Base-by-base conservation (phyloP, 1,140 invertebrate genomes). In the Andricus grossulariae region DNA sequence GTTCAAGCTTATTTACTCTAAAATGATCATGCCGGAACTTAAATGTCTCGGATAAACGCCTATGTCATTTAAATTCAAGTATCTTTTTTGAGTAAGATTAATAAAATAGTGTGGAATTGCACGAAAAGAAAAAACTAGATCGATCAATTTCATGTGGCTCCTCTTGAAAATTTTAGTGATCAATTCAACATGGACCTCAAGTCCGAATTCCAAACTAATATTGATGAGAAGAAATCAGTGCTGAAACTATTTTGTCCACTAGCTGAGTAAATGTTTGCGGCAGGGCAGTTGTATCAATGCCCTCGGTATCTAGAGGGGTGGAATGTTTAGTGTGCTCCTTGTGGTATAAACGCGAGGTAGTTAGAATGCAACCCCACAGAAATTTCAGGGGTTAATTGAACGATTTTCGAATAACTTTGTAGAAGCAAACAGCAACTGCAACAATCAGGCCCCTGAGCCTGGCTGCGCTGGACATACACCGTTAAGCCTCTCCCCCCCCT, bases 391-490 rank as follows among this genome's bases (percentile, higher is more conserved):
- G 60, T 39, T 66, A 66, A 66, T 66, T 66, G 60, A 16, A 66
- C 60, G 60, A 16, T 66, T 66, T 66, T 66, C 60, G 60, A 66
- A 66, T 66, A 66, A 66, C 60, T 66, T 66, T 66, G 60, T 66
- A 66, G 4, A 12, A 66, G 32, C 13, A 32, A 66, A 66, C 60
- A 66, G n/a, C 60, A 66, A 66, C 25, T 66, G 21, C 3, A 45
- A 66, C 60, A 66, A 66, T 66, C 32, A 15, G 60, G 10, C 3
- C 25, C 15, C n/a, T 66, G 32, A 66, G 16, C 39, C 15, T 39
- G 60, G 16, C 12, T 25, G n/a, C 16, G n/a, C 60, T 66, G 60
- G 60, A 66, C 60, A 60, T 66, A 45, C 32, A n/a, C 60, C 60
- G 60, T 66, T 60, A 39, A 32, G n/a, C 4, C n/a, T 5, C 25